phyloP scores from a whole-genome alignment of 2,113 vertebrate genomes.

The Solea senegalensis region DNA sequence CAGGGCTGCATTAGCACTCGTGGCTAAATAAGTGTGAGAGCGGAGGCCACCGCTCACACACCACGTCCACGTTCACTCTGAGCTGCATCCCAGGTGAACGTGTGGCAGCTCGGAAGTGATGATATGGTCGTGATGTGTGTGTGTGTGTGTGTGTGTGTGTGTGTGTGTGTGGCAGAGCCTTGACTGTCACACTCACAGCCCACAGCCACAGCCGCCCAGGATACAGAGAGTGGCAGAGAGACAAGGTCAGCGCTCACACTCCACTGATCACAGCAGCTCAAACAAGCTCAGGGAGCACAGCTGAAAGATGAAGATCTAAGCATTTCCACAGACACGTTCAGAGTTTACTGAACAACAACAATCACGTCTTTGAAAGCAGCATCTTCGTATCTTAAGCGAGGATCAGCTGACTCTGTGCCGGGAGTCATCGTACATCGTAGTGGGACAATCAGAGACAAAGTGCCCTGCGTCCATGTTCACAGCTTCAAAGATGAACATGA shows the following conservation, averaged over 20 bases:
- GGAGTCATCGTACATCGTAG: too few relatives aligned
- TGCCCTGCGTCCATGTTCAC: too few relatives aligned
- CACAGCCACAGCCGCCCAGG: slow-evolving; percentile 79
- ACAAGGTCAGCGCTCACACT: slow-evolving; percentile 85
- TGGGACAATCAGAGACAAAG: too few relatives aligned
- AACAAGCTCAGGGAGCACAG: too few relatives aligned
- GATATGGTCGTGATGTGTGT: slow-evolving; percentile 81
- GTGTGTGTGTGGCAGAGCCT: slow-evolving; percentile 74
- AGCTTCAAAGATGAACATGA: too few relatives aligned
- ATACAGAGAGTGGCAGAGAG: slow-evolving; percentile 78
- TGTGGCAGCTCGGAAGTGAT: slow-evolving; percentile 76
- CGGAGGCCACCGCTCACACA: slow-evolving; percentile 66
- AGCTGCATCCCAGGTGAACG: slow-evolving; percentile 76
- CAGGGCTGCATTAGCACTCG: slow-evolving; percentile 69
- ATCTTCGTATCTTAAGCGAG: too few relatives aligned
- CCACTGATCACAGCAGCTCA: slow-evolving; percentile 76
- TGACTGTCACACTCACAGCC: slow-evolving; percentile 81
- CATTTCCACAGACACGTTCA: too few relatives aligned
- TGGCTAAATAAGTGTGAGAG: slow-evolving; percentile 81
- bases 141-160: too few relatives aligned
- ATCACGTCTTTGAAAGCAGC: too few relatives aligned
- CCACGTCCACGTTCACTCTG: slow-evolving; percentile 51
- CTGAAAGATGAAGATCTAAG: slow-evolving; percentile 41
- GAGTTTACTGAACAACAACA: too few relatives aligned
- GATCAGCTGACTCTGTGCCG: too few relatives aligned